These are phyloP conservation scores for Platanista minor DNA, from an alignment of 2,113 vertebrate genomes.

Conservation along the genomic window DNA sequence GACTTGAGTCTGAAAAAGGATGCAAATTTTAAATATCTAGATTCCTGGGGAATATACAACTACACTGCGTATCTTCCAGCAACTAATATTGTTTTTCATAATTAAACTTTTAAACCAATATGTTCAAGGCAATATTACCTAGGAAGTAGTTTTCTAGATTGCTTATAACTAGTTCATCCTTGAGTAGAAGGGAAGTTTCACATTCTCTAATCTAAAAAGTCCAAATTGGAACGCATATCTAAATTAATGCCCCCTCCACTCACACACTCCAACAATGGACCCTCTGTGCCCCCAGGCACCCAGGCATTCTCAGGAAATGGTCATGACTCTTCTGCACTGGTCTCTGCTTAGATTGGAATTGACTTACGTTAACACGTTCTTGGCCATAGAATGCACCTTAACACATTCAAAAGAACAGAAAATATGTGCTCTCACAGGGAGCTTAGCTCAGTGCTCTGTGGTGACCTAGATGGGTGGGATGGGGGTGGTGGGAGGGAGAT, in stretches of 20 bases:
- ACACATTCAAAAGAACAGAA: neutral
- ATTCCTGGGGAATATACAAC: neutral
- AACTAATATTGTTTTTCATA: neutral
- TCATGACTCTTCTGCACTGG: neutral
- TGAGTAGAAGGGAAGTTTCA: neutral
- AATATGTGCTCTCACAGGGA: neutral
- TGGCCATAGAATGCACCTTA: neutral
- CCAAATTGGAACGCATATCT: neutral
- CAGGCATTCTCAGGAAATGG: neutral
- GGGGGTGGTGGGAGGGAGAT: too few species aligned
- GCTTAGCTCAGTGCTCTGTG: too few species aligned
- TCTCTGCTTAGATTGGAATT: slow-evolving; percentile 19
- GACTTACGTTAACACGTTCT: neutral
- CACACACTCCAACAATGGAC: neutral
- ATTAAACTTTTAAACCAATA: neutral
- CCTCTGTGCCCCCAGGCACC: rapidly evolving
- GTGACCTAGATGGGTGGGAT: too few species aligned
- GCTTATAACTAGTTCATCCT: neutral
- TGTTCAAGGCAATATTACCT: neutral
- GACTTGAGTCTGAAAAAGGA: neutral
- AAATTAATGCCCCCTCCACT: neutral
- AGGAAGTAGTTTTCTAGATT: neutral
- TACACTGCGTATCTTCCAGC: neutral
- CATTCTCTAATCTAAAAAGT: neutral
- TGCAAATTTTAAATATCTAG: neutral